These are phyloP conservation scores for Eulithis prunata DNA, from an alignment of 2,888 invertebrate species.

Conservation along the genomic window DNA sequence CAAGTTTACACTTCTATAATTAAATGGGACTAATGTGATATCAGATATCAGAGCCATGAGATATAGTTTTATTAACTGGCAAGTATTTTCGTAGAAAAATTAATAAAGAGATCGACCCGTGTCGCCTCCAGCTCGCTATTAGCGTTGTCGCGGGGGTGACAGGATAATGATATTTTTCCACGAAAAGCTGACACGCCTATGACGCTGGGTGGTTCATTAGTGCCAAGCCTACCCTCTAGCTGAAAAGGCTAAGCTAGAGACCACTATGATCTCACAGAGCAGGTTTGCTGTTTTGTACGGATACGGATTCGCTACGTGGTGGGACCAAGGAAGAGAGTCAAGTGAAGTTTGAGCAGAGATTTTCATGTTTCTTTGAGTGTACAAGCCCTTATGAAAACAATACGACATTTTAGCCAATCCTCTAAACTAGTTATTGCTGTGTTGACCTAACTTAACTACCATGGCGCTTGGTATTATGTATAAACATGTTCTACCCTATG, in stretches of 20 bases:
- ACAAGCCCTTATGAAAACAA: too few relatives aligned
- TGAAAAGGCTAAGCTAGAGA: slow-evolving; percentile 18
- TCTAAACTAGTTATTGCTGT: not conserved
- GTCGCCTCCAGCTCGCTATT: slow-evolving; percentile 50
- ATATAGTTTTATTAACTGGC: slow-evolving; percentile 2
- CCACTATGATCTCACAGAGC: not conserved
- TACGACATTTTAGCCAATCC: not conserved
- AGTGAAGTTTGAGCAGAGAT: too few relatives aligned
- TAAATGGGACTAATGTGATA: not conserved
- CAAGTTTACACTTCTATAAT: too few relatives aligned
- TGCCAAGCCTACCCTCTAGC: slow-evolving; percentile 18
- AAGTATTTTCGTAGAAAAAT: slow-evolving; percentile 17
- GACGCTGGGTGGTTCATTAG: slow-evolving; percentile 54
- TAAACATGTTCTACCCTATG: too few relatives aligned
- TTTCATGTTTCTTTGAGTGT: too few relatives aligned
- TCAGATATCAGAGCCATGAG: not conserved
- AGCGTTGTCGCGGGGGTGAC: slow-evolving; percentile 49
- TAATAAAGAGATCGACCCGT: slow-evolving; percentile 38
- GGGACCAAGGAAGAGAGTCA: too few relatives aligned
- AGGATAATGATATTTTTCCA: slow-evolving; percentile 49
- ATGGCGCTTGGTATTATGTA: too few relatives aligned
- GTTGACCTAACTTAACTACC: too few relatives aligned
- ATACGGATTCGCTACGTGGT: too few relatives aligned
- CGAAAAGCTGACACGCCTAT: slow-evolving; percentile 53
- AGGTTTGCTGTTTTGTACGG: too few relatives aligned